Evolutionary conservation across 1,140 invertebrate species (phyloP), one percentile per base, ranked within the genome.

Genomic region (Bathynomus jamesi): DNA sequence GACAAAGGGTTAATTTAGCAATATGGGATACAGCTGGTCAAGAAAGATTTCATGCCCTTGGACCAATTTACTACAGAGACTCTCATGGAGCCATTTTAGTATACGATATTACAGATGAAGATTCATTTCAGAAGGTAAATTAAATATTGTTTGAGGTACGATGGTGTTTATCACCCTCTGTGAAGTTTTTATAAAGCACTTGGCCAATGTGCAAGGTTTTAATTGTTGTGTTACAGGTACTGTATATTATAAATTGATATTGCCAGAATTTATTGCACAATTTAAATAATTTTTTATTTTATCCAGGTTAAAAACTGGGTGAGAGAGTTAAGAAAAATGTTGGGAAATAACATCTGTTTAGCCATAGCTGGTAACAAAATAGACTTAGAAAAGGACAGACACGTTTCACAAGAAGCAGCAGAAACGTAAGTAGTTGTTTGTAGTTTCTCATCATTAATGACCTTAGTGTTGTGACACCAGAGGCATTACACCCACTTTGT

Each of bases 1-100:
- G 91, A 0, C 91, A 93, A 80, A 83, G 93, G 79, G 89, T 98
- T 8, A 95, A 95, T 80, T 83, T 99, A 24, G 90, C 94, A 1
- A 98, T 99, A 79, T 99, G 97, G 95, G 97, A 99, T 80, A 99
- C 96, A 8, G 96, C 97, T 60, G 96, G 96, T 0, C 96, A 99
- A 81, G 88, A 89, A 78, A 89, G 91, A 76, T 99, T 99, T 81
- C 97, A 99, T 85, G 95, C 97, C 0, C 81, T 99, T 46, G 96
- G 94, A 17, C 94, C 94, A 40, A 98, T 99, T 78, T 99, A 99
- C 83, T 99, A 99, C 83, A 85, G 96, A 78, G 95, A 95, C 81
- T 96, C 95, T 11, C 94, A 99, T 85, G 97, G 97, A 77, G 98
- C 97, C 62, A 89, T 99, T 78, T 86, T 99, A 72, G 96, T 99